Percentiles rank a stretch among this genome's conserved stretches.
Evolutionary conservation across 2,113 vertebrate genomes (phyloP).

Genomic region (human (Homo sapiens)): GRCh38 chr6:150597001-150597500

Average conservation of each 20-base stretch:
- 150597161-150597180: accelerated
- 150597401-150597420: background rate
- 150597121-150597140: background rate
- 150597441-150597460: background rate
- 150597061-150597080: background rate
- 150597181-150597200: background rate
- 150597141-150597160: background rate
- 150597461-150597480: background rate
- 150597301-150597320: background rate
- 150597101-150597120: background rate
- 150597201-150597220: background rate
- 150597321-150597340: background rate
- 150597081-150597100: background rate
- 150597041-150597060: background rate
- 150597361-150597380: background rate
- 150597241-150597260: background rate
- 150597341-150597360: background rate
- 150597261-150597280: background rate
- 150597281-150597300: background rate
- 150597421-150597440: background rate
- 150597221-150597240: background rate
- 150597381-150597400: background rate
- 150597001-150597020: background rate
- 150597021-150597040: background rate
- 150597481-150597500: background rate